phyloP scores from a whole-genome alignment of 2,888 invertebrate genomes.

The Acrocera orbiculus region DNA sequence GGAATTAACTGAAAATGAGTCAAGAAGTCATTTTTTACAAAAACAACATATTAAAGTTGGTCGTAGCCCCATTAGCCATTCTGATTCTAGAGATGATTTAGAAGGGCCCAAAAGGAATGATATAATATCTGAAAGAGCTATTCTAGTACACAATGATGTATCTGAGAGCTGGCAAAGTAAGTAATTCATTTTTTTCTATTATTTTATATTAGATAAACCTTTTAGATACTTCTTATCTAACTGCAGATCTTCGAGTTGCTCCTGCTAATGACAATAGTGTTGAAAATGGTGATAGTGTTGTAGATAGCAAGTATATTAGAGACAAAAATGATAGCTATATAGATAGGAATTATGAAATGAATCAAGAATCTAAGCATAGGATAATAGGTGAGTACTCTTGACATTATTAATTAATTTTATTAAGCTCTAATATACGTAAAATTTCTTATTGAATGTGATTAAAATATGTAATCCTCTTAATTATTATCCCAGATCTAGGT shows the following conservation, averaged over 20 bases:
- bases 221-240: neutral
- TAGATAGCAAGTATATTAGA: slow-evolving; percentile 13
- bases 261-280: slow-evolving; percentile 8
- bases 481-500: no score
- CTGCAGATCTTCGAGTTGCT: slow-evolving; percentile 9
- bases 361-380: slow-evolving; percentile 14
- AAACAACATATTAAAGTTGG: slow-evolving; percentile 21
- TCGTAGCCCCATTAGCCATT: slow-evolving; percentile 22
- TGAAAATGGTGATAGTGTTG: slow-evolving; percentile 10
- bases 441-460: neutral
- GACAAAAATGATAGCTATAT: slow-evolving; percentile 17
- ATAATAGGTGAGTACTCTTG: slow-evolving; percentile 13
- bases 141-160: slow-evolving; percentile 73
- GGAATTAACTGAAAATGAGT: slow-evolving; percentile 18
- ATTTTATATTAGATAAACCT: neutral
- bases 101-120: slow-evolving; percentile 16
- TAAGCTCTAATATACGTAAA: neutral
- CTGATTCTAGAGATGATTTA: slow-evolving; percentile 6
- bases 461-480: no score
- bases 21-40: slow-evolving; percentile 12
- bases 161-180: slow-evolving; percentile 65
- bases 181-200: slow-evolving; percentile 10
- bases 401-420: no score
- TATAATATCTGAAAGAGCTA: slow-evolving; percentile 52
- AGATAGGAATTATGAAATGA: slow-evolving; percentile 24